Percentiles rank a stretch among this genome's conserved stretches.
These are phyloP conservation scores for Maconellicoccus hirsutus DNA, from an alignment of 1,140 invertebrate species.

Conservation along the genomic window DNA sequence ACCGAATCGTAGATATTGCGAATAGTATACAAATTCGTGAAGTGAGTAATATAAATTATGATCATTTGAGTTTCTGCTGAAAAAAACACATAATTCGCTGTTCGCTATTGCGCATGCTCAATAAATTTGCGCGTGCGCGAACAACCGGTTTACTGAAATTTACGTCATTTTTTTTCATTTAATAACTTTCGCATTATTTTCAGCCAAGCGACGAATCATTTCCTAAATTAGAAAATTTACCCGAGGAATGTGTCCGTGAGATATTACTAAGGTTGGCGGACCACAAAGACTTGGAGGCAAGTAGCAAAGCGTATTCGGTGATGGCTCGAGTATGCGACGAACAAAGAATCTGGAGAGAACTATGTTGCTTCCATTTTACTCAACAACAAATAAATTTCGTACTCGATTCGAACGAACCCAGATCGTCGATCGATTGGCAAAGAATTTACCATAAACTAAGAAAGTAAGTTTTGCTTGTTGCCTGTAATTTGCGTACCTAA, in stretches of 20 bases:
- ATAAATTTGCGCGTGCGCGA: not conserved
- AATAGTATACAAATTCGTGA: conserved; percentile 63
- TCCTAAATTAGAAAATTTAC: conserved; percentile 77
- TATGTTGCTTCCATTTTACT: conserved; percentile 86
- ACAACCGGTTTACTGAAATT: not conserved
- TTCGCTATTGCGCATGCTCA: not conserved
- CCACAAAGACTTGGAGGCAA: conserved; percentile 74
- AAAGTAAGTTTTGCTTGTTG: conserved; percentile 48
- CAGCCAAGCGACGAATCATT: conserved; percentile 70
- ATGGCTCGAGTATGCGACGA: conserved; percentile 74
- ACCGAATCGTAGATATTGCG: conserved; percentile 69
- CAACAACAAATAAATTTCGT: conserved; percentile 66
- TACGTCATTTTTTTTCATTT: conserved; percentile 27
- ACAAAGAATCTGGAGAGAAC: conserved; percentile 79
- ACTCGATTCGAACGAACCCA: conserved; percentile 35
- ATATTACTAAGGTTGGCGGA: conserved; percentile 81
- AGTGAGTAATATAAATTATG: conserved; percentile 37
- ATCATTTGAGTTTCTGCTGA: not conserved
- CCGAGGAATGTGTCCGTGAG: conserved; percentile 83
- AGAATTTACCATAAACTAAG: conserved; percentile 57
- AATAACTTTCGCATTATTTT: conserved; percentile 32
- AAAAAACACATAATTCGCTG: not conserved
- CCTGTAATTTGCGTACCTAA: no score
- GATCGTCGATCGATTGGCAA: conserved; percentile 48
- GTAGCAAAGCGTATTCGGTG: conserved; percentile 53